phyloP scores from a whole-genome alignment of 2,888 invertebrate species.

The Eupithecia tripunctaria region DNA sequence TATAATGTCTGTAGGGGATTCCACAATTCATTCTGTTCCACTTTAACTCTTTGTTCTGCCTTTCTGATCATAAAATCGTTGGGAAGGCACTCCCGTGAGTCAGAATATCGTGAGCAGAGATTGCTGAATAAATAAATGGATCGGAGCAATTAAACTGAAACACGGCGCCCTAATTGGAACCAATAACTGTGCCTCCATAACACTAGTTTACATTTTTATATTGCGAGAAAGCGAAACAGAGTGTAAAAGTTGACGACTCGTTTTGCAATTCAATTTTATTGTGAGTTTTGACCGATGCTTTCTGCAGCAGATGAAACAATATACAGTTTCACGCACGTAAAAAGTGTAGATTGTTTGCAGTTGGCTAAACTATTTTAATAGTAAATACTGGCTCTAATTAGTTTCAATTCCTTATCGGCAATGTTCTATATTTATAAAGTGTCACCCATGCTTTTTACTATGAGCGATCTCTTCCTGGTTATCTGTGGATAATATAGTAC shows the following conservation, averaged over 20 bases:
- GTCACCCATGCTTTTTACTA: neutral
- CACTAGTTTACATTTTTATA: slow-evolving; percentile 34
- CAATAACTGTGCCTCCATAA: slow-evolving; percentile 38
- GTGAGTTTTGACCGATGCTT: slow-evolving; percentile 2
- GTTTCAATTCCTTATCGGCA: neutral
- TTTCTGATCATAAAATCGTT: neutral
- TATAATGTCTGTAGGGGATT: neutral
- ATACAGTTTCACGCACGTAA: neutral
- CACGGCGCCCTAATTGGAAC: slow-evolving; percentile 44
- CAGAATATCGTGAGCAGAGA: slow-evolving; percentile 3
- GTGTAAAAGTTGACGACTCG: slow-evolving; percentile 20
- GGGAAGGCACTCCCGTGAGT: neutral
- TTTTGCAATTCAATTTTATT: slow-evolving; percentile 33
- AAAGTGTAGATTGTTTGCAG: neutral
- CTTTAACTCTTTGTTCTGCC: neutral
- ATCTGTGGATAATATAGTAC: neutral
- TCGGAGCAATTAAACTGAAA: slow-evolving; percentile 45
- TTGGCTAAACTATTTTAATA: neutral
- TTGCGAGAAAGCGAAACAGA: slow-evolving; percentile 26
- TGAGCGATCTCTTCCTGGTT: neutral
- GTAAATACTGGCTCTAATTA: neutral
- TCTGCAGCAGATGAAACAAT: neutral
- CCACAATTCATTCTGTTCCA: neutral
- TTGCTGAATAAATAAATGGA: slow-evolving; percentile 44
- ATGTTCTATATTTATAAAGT: neutral